phyloP scores from a whole-genome alignment of 2,888 invertebrate species.

The Celastrina argiolus region DNA sequence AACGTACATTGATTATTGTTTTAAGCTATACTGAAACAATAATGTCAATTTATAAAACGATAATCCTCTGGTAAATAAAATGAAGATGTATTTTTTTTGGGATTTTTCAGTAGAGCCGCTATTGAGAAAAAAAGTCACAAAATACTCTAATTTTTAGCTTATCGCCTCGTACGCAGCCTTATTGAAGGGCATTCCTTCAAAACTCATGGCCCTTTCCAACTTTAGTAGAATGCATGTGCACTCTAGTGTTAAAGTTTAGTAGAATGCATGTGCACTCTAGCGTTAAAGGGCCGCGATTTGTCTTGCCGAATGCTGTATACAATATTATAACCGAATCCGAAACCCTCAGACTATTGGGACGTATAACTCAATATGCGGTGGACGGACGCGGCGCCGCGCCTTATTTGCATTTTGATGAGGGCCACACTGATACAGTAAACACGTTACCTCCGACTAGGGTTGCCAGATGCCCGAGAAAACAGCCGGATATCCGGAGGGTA shows the following conservation, averaged over 20 bases:
- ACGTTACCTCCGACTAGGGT: slow-evolving; percentile 45
- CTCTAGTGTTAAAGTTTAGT: too few species aligned
- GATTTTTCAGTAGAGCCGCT: too few species aligned
- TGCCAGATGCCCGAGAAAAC: neutral
- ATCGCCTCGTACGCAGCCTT: too few species aligned
- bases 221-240: neutral
- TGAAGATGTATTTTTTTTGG: too few species aligned
- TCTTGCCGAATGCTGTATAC: neutral
- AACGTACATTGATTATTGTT: too few species aligned
- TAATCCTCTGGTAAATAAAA: too few species aligned
- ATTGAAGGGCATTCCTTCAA: too few species aligned
- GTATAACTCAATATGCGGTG: slow-evolving; percentile 72
- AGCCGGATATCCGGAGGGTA: neutral
- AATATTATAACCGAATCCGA: slow-evolving; percentile 3
- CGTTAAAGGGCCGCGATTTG: slow-evolving; percentile 1
- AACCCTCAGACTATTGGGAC: slow-evolving; percentile 41
- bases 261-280: neutral
- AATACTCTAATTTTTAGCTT: too few species aligned
- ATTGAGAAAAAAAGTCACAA: too few species aligned
- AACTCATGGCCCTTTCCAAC: too few species aligned
- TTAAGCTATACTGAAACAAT: too few species aligned
- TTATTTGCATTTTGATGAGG: slow-evolving; percentile 78
- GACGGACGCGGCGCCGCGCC: slow-evolving; percentile 56
- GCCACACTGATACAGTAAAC: slow-evolving; percentile 76
- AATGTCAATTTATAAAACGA: too few species aligned